phyloP scores from a whole-genome alignment of 2,797 vertebrate species.

The Allobates femoralis region DNA sequence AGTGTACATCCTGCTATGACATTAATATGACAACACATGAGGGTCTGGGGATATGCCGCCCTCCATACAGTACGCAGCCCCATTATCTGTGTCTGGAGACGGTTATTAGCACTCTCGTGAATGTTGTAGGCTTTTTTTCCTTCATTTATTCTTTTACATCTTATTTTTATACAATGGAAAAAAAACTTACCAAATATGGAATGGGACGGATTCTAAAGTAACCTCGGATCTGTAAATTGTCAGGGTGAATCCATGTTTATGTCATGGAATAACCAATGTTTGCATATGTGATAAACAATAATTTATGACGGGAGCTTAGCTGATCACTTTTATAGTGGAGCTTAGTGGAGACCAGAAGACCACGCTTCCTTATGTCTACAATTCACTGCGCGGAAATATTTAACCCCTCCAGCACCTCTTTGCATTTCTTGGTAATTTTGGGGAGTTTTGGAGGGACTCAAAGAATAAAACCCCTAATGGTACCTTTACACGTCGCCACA shows the following conservation, averaged over 20 bases:
- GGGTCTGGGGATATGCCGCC: neutral
- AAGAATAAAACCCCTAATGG: neutral
- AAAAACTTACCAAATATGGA: slow-evolving; percentile 56
- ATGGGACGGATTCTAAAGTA: neutral
- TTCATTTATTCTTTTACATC: slow-evolving; percentile 9
- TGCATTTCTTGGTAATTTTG: no score
- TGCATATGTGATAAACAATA: slow-evolving; percentile 58
- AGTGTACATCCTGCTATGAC: slow-evolving; percentile 34
- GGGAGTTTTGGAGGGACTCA: neutral
- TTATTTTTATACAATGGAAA: slow-evolving; percentile 39
- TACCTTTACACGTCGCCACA: no score
- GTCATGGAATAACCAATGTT: slow-evolving; percentile 49
- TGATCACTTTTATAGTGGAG: slow-evolving; percentile 51
- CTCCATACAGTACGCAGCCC: neutral
- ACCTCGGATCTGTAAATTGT: slow-evolving; percentile 49
- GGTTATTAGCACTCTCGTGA: neutral
- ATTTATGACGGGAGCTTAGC: slow-evolving; percentile 54
- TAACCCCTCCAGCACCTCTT: neutral
- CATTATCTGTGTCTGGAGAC: slow-evolving; percentile 9
- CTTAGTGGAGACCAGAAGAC: slow-evolving; percentile 34
- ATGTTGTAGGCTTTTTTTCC: neutral
- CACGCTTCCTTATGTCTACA: slow-evolving; percentile 41
- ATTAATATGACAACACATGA: neutral
- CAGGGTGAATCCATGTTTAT: slow-evolving; percentile 59
- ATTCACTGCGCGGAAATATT: slow-evolving; percentile 31